A percentile compares a stretch with the other conserved stretches of the same genome.
These are phyloP conservation scores for Teleogryllus oceanicus DNA, from an alignment of 2,888 invertebrate genomes.

Conservation along the genomic window DNA sequence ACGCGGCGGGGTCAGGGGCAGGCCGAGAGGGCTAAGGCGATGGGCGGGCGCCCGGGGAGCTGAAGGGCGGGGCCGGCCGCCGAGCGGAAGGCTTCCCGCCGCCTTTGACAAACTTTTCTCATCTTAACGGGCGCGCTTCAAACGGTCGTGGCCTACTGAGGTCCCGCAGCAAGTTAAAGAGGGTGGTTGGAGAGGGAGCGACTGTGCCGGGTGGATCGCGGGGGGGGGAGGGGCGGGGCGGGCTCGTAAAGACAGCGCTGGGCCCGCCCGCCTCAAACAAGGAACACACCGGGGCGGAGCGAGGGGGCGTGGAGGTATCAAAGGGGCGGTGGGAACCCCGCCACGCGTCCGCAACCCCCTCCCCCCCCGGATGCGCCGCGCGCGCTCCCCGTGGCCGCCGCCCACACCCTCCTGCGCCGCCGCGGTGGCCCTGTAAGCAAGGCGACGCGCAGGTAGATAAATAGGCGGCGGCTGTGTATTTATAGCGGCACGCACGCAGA, in stretches of 20 bases:
- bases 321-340: neutral
- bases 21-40: neutral
- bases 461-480: neutral
- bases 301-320: neutral
- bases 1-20: no score
- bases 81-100: neutral
- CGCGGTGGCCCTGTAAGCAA: neutral
- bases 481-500: neutral
- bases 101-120: constrained; percentile 18
- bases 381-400: neutral
- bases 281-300: neutral
- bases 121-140: constrained; percentile 9
- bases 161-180: constrained; percentile 9
- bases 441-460: constrained; percentile 18
- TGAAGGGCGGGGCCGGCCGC: no score
- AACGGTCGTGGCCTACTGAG: constrained; percentile 18
- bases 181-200: neutral
- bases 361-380: neutral
- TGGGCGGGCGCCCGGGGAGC: neutral
- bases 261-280: no score
- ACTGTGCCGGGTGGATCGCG: neutral
- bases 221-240: neutral
- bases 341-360: neutral
- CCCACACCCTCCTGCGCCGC: no score
- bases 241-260: neutral